Percentiles rank a stretch among this genome's conserved stretches.
These are phyloP conservation scores for Eumerus sabulonum DNA, from an alignment of 2,888 invertebrate species.

Conservation along the genomic window DNA sequence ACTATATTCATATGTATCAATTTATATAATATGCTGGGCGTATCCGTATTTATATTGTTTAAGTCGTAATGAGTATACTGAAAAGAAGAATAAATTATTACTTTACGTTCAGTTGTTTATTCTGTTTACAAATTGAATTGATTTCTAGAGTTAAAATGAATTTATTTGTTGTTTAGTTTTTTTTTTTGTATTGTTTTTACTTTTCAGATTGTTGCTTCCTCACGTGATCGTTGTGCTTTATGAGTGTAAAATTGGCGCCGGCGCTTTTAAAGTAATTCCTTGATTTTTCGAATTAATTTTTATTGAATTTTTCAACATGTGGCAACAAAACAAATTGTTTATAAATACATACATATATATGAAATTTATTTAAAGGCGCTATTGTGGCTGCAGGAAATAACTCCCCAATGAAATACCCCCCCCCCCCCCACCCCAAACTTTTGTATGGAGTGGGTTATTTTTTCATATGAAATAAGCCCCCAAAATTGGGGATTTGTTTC, in stretches of 20 bases:
- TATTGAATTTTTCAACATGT: too few species aligned
- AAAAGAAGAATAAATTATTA: constrained; percentile 66
- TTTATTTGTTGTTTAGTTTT: not conserved
- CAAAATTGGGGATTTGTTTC: too few species aligned
- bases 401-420: too few species aligned
- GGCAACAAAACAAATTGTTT: too few species aligned
- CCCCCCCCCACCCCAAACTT: too few species aligned
- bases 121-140: constrained; percentile 35
- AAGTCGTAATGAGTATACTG: constrained; percentile 64
- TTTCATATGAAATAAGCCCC: too few species aligned
- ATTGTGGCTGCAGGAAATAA: too few species aligned
- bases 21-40: constrained; percentile 60
- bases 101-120: constrained; percentile 33
- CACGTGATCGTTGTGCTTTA: constrained; percentile 63
- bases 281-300: too few species aligned
- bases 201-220: not conserved
- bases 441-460: too few species aligned
- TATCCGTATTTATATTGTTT: constrained; percentile 63
- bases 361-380: too few species aligned
- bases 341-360: too few species aligned
- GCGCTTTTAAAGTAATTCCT: not conserved
- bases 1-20: constrained; percentile 31
- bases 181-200: constrained; percentile 14
- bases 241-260: constrained; percentile 24
- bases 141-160: constrained; percentile 42